Evolutionary conservation across 1,140 invertebrate genomes (phyloP).

Genomic region (Acromyrmex echinatior): DNA sequence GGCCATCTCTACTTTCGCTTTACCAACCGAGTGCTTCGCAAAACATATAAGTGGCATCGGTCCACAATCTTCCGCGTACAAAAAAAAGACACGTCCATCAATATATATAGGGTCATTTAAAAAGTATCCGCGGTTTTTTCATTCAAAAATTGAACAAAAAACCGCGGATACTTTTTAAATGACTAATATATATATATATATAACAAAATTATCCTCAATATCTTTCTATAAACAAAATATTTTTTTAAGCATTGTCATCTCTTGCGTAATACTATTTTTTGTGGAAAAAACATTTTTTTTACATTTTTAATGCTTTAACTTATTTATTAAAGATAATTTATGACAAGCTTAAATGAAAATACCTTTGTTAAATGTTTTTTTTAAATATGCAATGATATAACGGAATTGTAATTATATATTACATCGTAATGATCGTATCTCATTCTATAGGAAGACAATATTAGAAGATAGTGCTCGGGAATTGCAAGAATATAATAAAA

Average conservation of each 20-base stretch:
- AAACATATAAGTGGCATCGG: too few relatives aligned
- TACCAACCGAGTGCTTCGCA: too few relatives aligned
- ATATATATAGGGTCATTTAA: too few relatives aligned
- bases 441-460: conserved; percentile 12
- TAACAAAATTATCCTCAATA: too few relatives aligned
- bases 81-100: too few relatives aligned
- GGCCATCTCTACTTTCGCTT: too few relatives aligned
- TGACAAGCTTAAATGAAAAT: not conserved
- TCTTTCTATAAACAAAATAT: too few relatives aligned
- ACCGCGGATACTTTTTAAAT: too few relatives aligned
- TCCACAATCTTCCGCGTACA: too few relatives aligned
- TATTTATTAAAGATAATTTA: conserved; percentile 18
- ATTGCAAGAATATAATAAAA: conserved; percentile 31
- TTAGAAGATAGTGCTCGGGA: conserved; percentile 34
- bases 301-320: not conserved
- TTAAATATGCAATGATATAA: conserved; percentile 37
- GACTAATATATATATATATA: too few relatives aligned
- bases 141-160: too few relatives aligned
- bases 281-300: not conserved
- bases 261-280: not conserved
- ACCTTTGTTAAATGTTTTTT: not conserved
- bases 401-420: conserved; percentile 35
- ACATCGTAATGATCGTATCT: conserved; percentile 25
- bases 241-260: not conserved
- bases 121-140: too few relatives aligned